phyloP scores from a whole-genome alignment of 2,113 vertebrate species.

The Leptosomus discolor region DNA sequence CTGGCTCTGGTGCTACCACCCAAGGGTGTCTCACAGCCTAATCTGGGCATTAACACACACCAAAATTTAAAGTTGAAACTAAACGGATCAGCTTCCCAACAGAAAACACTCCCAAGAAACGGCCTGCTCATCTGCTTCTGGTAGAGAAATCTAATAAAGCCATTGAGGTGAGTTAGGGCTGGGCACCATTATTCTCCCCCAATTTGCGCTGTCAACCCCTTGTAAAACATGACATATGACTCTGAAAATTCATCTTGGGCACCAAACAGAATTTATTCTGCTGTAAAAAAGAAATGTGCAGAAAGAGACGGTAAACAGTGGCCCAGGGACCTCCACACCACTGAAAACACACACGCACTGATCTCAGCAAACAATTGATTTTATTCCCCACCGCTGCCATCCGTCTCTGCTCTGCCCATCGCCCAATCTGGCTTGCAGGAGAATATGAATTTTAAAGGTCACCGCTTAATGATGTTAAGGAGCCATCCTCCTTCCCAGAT shows the following conservation, averaged over 20 bases:
- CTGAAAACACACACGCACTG: not conserved
- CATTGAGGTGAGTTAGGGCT: not conserved
- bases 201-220: slow-evolving; percentile 37
- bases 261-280: slow-evolving; percentile 58
- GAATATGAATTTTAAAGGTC: slow-evolving; percentile 60
- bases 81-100: not conserved
- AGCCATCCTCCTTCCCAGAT: slow-evolving; percentile 32
- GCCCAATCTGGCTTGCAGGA: slow-evolving; percentile 15
- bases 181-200: slow-evolving; percentile 39
- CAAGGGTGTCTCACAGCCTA: not conserved
- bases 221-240: slow-evolving; percentile 49
- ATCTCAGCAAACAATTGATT: slow-evolving; percentile 50
- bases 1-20: not conserved
- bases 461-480: slow-evolving; percentile 55
- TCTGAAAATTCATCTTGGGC: slow-evolving; percentile 30
- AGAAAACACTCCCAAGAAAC: not conserved
- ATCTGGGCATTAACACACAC: not conserved
- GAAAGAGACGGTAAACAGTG: not conserved
- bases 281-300: slow-evolving; percentile 39
- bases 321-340: slow-evolving; percentile 17
- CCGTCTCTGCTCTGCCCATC: slow-evolving; percentile 12
- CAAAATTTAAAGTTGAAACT: not conserved
- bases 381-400: not conserved
- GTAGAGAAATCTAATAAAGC: slow-evolving; percentile 17
- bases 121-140: not conserved